Conservation (phyloP, 1,140 invertebrate species). For the Drosophila ambigua region DNA sequence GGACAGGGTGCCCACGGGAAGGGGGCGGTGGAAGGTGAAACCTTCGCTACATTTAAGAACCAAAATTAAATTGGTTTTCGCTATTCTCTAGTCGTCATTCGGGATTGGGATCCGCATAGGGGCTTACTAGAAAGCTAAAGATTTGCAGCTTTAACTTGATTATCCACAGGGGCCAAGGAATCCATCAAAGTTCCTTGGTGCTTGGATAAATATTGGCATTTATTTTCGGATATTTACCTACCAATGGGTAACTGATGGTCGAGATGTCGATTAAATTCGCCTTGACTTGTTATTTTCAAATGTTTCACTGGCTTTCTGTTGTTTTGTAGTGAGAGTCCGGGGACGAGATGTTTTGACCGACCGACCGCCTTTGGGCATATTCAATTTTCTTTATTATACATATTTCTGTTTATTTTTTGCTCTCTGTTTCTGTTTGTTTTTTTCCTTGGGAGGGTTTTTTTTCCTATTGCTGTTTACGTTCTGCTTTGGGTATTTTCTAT, state of each 20-base stretch:
- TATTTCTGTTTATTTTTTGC: constrained; percentile 20
- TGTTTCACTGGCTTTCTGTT: constrained; percentile 36
- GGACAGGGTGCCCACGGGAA: constrained; percentile 9
- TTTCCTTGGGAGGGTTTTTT: too few species aligned
- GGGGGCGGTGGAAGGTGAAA: neutral
- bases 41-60: constrained; percentile 30
- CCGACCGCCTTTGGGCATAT: constrained; percentile 53
- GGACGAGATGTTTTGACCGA: constrained; percentile 10
- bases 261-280: neutral
- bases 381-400: constrained; percentile 63
- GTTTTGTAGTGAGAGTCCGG: constrained; percentile 13
- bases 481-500: too few species aligned
- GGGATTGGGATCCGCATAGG: too few species aligned
- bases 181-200: too few species aligned
- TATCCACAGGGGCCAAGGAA: too few species aligned
- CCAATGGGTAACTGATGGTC: constrained; percentile 3
- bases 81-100: constrained; percentile 16
- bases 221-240: neutral
- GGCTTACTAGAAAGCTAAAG: too few species aligned
- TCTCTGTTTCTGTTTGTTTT: neutral
- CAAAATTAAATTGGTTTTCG: constrained; percentile 46
- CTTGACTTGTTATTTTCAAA: constrained; percentile 30
- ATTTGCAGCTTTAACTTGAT: too few species aligned
- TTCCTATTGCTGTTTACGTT: too few species aligned
- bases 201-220: too few species aligned